These are phyloP conservation scores for Hecatera dysodea DNA, from an alignment of 2,888 invertebrate species.

Conservation along the genomic window DNA sequence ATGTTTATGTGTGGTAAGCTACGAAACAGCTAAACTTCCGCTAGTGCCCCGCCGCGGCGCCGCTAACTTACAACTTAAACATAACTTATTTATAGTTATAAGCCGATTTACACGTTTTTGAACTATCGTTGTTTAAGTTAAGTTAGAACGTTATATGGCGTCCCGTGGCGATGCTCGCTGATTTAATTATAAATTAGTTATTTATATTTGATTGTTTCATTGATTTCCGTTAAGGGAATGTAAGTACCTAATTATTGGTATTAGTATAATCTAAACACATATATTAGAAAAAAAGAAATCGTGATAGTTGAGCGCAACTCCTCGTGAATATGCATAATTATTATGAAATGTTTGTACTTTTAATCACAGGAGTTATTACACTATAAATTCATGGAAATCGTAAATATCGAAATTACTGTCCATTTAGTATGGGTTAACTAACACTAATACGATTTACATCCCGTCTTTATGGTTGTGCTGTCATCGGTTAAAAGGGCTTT, in stretches of 20 bases:
- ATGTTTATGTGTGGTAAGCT: slow-evolving; percentile 48
- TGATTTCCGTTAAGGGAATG: slow-evolving; percentile 10
- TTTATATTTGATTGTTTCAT: slow-evolving; percentile 34
- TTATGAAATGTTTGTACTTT: not conserved
- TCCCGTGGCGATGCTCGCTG: slow-evolving; percentile 50
- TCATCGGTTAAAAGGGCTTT: too few species aligned
- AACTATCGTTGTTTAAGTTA: slow-evolving; percentile 58
- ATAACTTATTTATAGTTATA: slow-evolving; percentile 69
- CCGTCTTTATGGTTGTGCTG: not conserved
- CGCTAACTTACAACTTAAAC: slow-evolving; percentile 69
- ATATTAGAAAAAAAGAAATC: not conserved
- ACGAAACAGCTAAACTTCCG: slow-evolving; percentile 65
- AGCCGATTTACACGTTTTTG: slow-evolving; percentile 68
- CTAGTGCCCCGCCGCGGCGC: slow-evolving; percentile 70
- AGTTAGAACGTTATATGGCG: slow-evolving; percentile 54
- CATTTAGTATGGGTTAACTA: not conserved
- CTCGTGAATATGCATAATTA: slow-evolving; percentile 8
- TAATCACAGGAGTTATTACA: not conserved
- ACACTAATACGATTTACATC: not conserved
- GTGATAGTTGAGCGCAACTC: not conserved
- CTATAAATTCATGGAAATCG: slow-evolving; percentile 25
- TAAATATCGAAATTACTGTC: slow-evolving; percentile 1
- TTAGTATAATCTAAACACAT: not conserved
- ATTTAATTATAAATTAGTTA: slow-evolving; percentile 56
- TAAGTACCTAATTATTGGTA: slow-evolving; percentile 11